Evolutionary conservation across 1,140 invertebrate genomes (phyloP).

Genomic region (Caenorhabditis elegans): DNA sequence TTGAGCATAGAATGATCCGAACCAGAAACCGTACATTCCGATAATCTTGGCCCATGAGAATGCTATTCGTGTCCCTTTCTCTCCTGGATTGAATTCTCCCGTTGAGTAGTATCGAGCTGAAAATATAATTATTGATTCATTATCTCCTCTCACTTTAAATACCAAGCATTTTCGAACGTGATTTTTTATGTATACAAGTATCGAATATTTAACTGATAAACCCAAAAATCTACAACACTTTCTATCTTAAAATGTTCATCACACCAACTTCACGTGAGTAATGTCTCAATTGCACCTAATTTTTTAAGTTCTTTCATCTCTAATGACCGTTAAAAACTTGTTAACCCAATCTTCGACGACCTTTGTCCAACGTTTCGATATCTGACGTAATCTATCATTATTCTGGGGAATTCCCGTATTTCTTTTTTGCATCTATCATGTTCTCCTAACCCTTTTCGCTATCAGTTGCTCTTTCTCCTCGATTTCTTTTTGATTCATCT

Average conservation of each 20-base stretch:
- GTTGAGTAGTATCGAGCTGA: constrained; percentile 61
- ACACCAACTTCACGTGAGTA: not conserved
- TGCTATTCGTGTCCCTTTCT: constrained; percentile 54
- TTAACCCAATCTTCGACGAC: not conserved
- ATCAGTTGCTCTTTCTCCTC: constrained; percentile 19
- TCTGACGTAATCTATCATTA: not conserved
- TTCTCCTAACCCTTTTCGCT: not conserved
- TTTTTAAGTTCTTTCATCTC: not conserved
- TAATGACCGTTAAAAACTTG: not conserved
- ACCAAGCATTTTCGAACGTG: too few relatives aligned
- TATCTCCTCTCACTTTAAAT: too few relatives aligned
- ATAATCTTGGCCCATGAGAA: constrained; percentile 62
- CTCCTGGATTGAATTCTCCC: constrained; percentile 55
- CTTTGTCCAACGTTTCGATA: not conserved
- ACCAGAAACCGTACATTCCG: constrained; percentile 63
- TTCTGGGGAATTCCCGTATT: not conserved
- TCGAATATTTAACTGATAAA: too few relatives aligned
- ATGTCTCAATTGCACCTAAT: not conserved
- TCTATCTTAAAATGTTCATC: not conserved
- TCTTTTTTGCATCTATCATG: not conserved
- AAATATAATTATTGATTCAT: constrained; percentile 8
- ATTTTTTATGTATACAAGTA: too few relatives aligned
- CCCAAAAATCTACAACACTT: too few relatives aligned
- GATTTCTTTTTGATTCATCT: not conserved
- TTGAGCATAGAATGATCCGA: constrained; percentile 55